Base-by-base conservation (phyloP, 2,888 invertebrate species). In the Brenthis hecate region DNA sequence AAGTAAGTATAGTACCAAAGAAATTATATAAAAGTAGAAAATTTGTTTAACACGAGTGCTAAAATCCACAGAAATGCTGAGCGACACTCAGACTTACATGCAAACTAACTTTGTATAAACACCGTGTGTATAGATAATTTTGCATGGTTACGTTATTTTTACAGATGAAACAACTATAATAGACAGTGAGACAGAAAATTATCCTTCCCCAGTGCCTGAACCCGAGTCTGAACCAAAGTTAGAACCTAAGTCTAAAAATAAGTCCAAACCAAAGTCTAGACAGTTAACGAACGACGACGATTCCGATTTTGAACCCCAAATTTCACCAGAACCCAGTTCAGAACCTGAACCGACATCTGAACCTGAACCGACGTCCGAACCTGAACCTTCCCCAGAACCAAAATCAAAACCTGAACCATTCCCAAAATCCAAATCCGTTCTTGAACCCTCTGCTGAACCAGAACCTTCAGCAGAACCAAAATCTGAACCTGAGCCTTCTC, bases 91-190 rank as follows among this genome's bases (percentile, higher is more conserved):
- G 66, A 69, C 56, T 65, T 48, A 60, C 70, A 61, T 60, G 70
- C 72, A 74, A 77, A 78, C 77, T 80, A 78, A 82, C 78, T 72
- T 64, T 76, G 75, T 77, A 77, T 76, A 78, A 74, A 77, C 78
- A 78, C 78, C 80, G 8, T 81, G 80, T 68, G 55, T 83, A 82
- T 83, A 82, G 82, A 83, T 84, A 84, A 84, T 81, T 76, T 77
- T 83, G 92, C 92, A 92, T 91, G 91, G 80, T 87, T 80, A 62
- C 61, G 80, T 88, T 88, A 77, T 89, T 87, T 89, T 90, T 92
- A 77, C 92, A 92, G 92, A 91, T 91, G 80, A 86, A 81, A 83
- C 86, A 76, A 75, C 73, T 71, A 65, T 73, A 53, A 56, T 80
- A 79, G 78, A 82, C 76, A 72, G 72, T 76, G 74, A 71, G 69